Percentiles rank a stretch among this genome's conserved stretches.
Evolutionary conservation across 2,888 invertebrate species (phyloP).

Genomic region (Acanthosoma haemorrhoidale): DNA sequence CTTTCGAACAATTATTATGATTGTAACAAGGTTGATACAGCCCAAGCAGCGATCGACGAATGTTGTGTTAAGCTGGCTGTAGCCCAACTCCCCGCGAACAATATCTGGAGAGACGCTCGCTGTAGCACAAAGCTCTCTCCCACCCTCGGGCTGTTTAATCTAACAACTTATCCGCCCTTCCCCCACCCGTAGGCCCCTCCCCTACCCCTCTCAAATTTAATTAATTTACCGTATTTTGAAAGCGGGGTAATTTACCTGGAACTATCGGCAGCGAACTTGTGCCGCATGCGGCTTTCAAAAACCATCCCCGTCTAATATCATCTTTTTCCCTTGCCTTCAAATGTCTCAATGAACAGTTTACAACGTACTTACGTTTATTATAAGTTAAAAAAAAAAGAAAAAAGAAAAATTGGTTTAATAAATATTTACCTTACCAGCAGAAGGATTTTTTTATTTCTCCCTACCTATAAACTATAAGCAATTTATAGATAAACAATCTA

Average conservation of each 20-base stretch:
- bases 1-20: no score
- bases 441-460: background rate
- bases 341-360: no score
- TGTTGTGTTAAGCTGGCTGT: background rate
- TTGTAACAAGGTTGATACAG: no score
- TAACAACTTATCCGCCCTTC: background rate
- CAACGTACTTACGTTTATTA: no score
- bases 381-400: no score
- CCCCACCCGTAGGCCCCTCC: background rate
- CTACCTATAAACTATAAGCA: no score
- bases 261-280: conserved; percentile 1
- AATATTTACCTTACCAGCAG: no score
- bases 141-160: conserved; percentile 20
- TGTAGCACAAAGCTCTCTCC: conserved; percentile 15
- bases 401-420: no score
- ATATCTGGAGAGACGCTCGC: background rate
- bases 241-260: conserved; percentile 21
- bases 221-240: conserved; percentile 25
- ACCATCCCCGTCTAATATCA: conserved; percentile 3
- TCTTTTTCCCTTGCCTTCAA: background rate
- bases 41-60: background rate
- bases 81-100: background rate
- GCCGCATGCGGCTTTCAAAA: background rate
- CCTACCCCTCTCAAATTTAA: conserved; percentile 18
- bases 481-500: no score